These are phyloP conservation scores for Chloropsis cyanopogon DNA, from an alignment of 2,113 vertebrate species.

Conservation along the genomic window DNA sequence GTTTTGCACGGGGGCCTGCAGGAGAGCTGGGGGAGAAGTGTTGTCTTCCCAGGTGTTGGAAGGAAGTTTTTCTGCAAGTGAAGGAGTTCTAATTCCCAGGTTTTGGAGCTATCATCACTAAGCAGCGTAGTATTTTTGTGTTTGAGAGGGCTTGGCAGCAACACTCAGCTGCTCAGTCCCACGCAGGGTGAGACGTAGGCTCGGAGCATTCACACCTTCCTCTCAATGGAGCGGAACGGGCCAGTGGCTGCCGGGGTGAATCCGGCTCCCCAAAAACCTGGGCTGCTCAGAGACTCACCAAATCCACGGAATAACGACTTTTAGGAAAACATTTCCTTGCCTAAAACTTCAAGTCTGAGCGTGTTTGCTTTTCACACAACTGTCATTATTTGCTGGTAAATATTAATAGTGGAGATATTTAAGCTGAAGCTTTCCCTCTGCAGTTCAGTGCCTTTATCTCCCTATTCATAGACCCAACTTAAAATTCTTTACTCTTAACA, in stretches of 20 bases:
- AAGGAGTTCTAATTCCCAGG: background rate
- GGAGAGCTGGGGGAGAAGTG: background rate
- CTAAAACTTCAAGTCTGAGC: background rate
- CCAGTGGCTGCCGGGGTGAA: background rate
- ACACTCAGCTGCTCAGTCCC: background rate
- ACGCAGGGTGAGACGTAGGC: background rate
- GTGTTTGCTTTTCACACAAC: background rate
- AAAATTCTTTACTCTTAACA: conserved; percentile 71
- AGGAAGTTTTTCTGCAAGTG: background rate
- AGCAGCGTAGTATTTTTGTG: background rate
- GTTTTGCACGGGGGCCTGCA: background rate
- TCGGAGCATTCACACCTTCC: background rate
- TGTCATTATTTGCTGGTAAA: conserved; percentile 7
- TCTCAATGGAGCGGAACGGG: background rate
- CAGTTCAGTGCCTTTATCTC: conserved; percentile 53
- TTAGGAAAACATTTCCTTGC: background rate
- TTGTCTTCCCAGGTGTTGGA: background rate
- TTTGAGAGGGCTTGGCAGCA: background rate
- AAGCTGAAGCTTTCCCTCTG: conserved; percentile 21
- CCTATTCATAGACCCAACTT: conserved; percentile 62
- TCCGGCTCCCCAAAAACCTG: background rate
- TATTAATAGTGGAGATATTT: background rate
- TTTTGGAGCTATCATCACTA: background rate
- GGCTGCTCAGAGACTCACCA: background rate
- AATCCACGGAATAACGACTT: background rate